Evolutionary conservation across 2,888 invertebrate species (phyloP).

Genomic region (Opisthograptis luteolata): DNA sequence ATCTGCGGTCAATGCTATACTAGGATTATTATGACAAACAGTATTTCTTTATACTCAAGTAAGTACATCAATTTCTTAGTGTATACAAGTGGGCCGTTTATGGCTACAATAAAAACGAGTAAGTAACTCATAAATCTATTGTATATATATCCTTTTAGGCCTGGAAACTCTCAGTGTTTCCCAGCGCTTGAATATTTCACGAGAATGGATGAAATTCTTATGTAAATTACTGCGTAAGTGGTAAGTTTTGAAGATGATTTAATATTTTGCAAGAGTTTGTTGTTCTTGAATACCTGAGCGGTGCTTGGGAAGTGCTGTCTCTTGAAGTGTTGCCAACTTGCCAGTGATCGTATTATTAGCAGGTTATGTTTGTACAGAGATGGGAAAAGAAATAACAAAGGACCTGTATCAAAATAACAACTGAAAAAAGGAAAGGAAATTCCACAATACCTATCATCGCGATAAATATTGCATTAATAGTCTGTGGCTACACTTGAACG

Average conservation of each 20-base stretch:
- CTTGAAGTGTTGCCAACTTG: too few relatives aligned
- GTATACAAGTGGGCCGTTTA: not conserved
- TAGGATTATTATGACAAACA: too few relatives aligned
- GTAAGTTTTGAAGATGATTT: constrained; percentile 3
- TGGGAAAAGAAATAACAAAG: too few relatives aligned
- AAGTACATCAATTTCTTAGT: not conserved
- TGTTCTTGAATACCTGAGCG: not conserved
- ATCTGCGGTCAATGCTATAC: too few relatives aligned
- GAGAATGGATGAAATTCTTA: constrained; percentile 14
- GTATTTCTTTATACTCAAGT: not conserved
- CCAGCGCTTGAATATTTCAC: constrained; percentile 28
- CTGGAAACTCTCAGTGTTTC: constrained; percentile 17
- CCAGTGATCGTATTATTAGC: too few relatives aligned
- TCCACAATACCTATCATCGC: too few relatives aligned
- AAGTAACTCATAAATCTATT: constrained; percentile 30
- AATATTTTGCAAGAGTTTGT: constrained; percentile 2
- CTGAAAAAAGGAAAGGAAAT: too few relatives aligned
- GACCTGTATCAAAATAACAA: too few relatives aligned
- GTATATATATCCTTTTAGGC: constrained; percentile 26
- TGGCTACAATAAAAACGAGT: constrained; percentile 26
- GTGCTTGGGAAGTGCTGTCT: not conserved
- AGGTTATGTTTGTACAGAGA: too few relatives aligned
- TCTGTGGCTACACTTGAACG: too few relatives aligned
- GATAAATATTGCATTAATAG: too few relatives aligned
- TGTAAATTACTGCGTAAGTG: constrained; percentile 7